phyloP scores from a whole-genome alignment of 2,888 invertebrate genomes.

The Drosophila rubida region DNA sequence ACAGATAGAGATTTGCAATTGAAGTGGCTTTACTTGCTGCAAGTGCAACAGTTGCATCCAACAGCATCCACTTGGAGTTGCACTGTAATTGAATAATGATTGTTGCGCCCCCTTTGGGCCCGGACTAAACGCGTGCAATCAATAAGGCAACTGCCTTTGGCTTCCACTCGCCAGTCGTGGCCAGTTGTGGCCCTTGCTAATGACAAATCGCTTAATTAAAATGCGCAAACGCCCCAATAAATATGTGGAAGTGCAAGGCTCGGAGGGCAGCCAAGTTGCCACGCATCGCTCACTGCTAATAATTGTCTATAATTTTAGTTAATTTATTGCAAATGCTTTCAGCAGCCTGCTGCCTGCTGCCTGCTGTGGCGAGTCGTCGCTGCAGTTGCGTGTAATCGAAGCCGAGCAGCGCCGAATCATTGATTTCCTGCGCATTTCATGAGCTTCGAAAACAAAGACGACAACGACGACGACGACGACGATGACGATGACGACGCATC shows the following conservation, averaged over 20 bases:
- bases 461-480: constrained; percentile 45
- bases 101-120: constrained; percentile 41
- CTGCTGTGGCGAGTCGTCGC: constrained; percentile 6
- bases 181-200: constrained; percentile 38
- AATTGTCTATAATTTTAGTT: constrained; percentile 79
- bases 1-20: no score
- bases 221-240: constrained; percentile 78
- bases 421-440: constrained; percentile 82
- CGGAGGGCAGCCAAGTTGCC: constrained; percentile 24
- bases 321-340: constrained; percentile 81
- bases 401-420: constrained; percentile 80
- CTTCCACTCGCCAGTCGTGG: constrained; percentile 28
- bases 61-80: no score
- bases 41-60: no score
- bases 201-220: constrained; percentile 81
- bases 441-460: constrained; percentile 62
- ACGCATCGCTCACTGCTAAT: constrained; percentile 64
- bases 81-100: constrained; percentile 54
- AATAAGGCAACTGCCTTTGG: constrained; percentile 39
- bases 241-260: constrained; percentile 58
- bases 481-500: constrained; percentile 63
- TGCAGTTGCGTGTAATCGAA: constrained; percentile 78
- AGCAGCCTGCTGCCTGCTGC: constrained; percentile 70
- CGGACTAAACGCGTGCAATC: constrained; percentile 43
- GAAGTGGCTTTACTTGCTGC: neutral